Conservation (phyloP, 2,797 vertebrate genomes). For the Chiloscyllium punctatum region DNA sequence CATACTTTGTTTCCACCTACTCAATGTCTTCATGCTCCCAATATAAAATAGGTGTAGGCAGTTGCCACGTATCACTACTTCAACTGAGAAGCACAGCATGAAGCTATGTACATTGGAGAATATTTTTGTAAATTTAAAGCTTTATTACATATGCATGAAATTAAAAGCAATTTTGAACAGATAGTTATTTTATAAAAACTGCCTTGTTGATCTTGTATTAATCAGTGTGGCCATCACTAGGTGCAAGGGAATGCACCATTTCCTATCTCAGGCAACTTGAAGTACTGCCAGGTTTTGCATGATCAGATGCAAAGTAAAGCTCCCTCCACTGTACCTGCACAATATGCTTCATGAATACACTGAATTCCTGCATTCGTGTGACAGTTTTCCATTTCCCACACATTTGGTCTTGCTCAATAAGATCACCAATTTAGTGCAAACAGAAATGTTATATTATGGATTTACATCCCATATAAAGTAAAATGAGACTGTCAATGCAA, state of each 20-base stretch:
- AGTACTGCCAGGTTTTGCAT: background rate
- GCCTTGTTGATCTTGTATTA: background rate
- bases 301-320: background rate
- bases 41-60: background rate
- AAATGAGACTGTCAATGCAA: background rate
- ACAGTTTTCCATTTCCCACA: background rate
- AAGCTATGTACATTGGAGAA: background rate
- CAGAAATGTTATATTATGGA: background rate
- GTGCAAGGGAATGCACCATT: background rate
- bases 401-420: background rate
- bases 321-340: background rate
- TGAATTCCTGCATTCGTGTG: background rate
- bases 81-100: background rate
- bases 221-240: background rate
- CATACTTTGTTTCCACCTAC: background rate
- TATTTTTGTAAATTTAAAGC: conserved; percentile 1
- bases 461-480: background rate
- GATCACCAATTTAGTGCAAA: background rate
- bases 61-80: background rate
- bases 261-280: background rate
- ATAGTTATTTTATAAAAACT: background rate
- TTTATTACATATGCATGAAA: conserved; percentile 16
- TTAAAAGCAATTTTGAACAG: background rate
- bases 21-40: background rate
- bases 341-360: background rate